These are phyloP conservation scores for Hippocampus guttulatus DNA, from an alignment of 2,113 vertebrate species.

Conservation along the genomic window DNA sequence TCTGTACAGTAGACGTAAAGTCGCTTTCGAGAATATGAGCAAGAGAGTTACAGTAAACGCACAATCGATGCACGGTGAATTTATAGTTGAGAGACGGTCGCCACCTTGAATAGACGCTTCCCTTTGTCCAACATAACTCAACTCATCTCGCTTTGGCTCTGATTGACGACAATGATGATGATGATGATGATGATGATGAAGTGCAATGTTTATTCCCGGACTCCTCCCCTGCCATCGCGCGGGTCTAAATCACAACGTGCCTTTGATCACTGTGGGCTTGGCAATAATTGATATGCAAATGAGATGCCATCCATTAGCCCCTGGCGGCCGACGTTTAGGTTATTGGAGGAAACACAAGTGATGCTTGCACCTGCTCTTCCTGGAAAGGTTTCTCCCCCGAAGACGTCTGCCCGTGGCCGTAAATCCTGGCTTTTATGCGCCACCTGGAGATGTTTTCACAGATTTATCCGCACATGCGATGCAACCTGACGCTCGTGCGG, in stretches of 20 bases:
- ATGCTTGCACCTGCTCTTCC: slow-evolving; percentile 2
- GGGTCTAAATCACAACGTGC: neutral
- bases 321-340: neutral
- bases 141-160: neutral
- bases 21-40: too few relatives aligned
- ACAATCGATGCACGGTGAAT: too few relatives aligned
- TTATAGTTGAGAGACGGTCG: neutral
- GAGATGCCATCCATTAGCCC: slow-evolving; percentile 6
- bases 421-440: neutral
- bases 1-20: too few relatives aligned
- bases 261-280: neutral
- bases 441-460: slow-evolving; percentile 6
- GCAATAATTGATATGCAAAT: slow-evolving; percentile 10
- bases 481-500: neutral
- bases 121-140: neutral
- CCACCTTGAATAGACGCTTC: neutral
- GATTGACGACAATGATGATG: neutral
- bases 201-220: neutral
- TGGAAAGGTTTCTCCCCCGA: neutral
- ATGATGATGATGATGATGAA: neutral
- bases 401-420: neutral
- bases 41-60: too few relatives aligned
- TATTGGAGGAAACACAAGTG: slow-evolving; percentile 4
- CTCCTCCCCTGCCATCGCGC: neutral
- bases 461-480: neutral